Evolutionary conservation across 1,140 invertebrate genomes (phyloP), one percentile per base, ranked within the genome.

Genomic region (Macrosteles quadrilineatus): DNA sequence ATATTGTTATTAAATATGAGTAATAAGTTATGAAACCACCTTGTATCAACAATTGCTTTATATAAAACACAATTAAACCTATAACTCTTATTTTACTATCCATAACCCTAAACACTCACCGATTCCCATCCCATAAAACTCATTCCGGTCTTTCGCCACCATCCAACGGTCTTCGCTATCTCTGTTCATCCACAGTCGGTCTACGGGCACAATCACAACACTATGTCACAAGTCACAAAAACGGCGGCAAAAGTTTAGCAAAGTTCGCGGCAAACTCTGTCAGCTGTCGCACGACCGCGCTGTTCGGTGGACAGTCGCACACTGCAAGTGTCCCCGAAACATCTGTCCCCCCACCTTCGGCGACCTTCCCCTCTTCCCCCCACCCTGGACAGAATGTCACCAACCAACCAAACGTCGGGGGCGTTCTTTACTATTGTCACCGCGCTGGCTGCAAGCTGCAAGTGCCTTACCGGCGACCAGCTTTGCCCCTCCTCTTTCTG

Each of bases 121-220:
- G 55, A 59, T 59, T 59, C 55, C 55, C 55, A 59, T 59, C 27
- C 55, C 27, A n/a, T 59, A 59, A 59, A 59, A 14, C 12, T 59
- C 55, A 59, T 59, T 14, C 55, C 55, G 55, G 55, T 59, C 55
- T n/a, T 59, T 59, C 12, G 55, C 55, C 27, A 59, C 55, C 55
- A 59, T 59, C 55, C 55, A 59, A 59, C 2, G 55, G 23, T 30
- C 27, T 9, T 30, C 27, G 4, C 14, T 36, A 6, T 59, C 27
- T 9, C 21, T 27, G 55, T 59, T 23, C 55, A 59, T 59, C 55
- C 55, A 59, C 55, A 59, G 9, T 59, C 32, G 32, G 14, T 14
- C 14, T 36, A 36, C 4, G 14, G 32, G 14, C 32, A 36, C 32
- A 36, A 36, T 36, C 32, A 36, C 32, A 4, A 36, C 32, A 36